Conservation (phyloP, 2,888 invertebrate genomes). For the Rhagonycha fulva region DNA sequence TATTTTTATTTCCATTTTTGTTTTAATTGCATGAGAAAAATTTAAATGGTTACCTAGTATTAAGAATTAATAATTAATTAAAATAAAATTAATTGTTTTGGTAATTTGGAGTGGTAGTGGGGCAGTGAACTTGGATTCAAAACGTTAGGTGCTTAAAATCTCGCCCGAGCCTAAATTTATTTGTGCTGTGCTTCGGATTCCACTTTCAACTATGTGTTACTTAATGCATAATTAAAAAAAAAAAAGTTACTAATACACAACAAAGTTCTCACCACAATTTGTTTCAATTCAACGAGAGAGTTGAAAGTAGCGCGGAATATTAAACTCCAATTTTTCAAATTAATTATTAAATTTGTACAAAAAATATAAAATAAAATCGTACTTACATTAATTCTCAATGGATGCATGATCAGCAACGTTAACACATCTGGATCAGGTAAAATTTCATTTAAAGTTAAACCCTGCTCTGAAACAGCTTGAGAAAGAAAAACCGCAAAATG, state of each 20-base stretch:
- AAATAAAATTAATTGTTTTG: no score
- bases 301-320: background rate
- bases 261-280: no score
- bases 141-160: no score
- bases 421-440: constrained; percentile 80
- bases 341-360: background rate
- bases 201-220: no score
- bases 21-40: background rate
- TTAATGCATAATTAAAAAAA: no score
- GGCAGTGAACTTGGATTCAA: no score
- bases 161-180: no score
- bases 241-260: no score
- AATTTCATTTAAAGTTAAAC: constrained; percentile 75
- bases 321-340: background rate
- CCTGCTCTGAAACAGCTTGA: constrained; percentile 82
- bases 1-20: background rate
- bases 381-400: constrained; percentile 88
- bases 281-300: background rate
- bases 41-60: no score
- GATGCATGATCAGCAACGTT: constrained; percentile 86
- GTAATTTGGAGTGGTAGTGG: no score
- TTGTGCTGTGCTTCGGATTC: no score
- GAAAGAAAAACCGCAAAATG: constrained; percentile 87
- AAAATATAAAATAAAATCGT: background rate
- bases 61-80: no score